Evolutionary conservation across 2,888 invertebrate species (phyloP).

Genomic region (Machimus rusticus): DNA sequence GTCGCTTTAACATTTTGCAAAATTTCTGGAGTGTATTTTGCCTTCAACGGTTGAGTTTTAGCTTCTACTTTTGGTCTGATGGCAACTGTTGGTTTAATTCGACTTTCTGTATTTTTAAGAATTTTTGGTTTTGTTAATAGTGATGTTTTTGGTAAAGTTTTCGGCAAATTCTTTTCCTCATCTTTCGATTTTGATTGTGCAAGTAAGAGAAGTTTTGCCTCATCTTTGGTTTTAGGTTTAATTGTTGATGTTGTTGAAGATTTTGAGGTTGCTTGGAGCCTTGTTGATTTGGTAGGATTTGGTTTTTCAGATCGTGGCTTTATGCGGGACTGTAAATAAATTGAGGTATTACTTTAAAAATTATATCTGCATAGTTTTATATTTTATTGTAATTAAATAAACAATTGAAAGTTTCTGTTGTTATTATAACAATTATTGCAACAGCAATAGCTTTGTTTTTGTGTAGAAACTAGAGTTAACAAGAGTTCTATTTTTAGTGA

Average conservation of each 20-base stretch:
- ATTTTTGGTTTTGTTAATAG: background rate
- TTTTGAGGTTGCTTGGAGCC: background rate
- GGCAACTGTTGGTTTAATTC: slow-evolving; percentile 43
- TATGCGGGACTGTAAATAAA: background rate
- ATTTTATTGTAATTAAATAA: too few relatives aligned
- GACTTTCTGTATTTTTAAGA: background rate
- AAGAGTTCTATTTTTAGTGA: too few relatives aligned
- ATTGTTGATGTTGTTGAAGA: background rate
- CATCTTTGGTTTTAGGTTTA: slow-evolving; percentile 2
- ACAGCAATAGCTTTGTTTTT: too few relatives aligned
- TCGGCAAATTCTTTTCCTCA: slow-evolving; percentile 28
- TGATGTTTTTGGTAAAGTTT: slow-evolving; percentile 44
- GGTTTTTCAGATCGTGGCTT: background rate
- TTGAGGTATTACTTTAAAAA: background rate
- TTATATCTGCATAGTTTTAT: too few relatives aligned
- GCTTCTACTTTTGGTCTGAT: background rate
- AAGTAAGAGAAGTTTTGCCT: background rate
- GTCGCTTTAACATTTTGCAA: background rate
- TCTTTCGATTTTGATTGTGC: background rate
- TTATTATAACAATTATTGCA: too few relatives aligned
- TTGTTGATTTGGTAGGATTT: background rate
- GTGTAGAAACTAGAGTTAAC: too few relatives aligned
- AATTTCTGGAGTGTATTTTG: slow-evolving; percentile 22
- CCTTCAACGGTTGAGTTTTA: background rate
- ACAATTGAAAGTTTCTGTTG: too few relatives aligned